Percentiles rank a stretch among this genome's conserved stretches.
Evolutionary conservation across 2,797 vertebrate species (phyloP).

Genomic region (Gymnoscopelus braueri): DNA sequence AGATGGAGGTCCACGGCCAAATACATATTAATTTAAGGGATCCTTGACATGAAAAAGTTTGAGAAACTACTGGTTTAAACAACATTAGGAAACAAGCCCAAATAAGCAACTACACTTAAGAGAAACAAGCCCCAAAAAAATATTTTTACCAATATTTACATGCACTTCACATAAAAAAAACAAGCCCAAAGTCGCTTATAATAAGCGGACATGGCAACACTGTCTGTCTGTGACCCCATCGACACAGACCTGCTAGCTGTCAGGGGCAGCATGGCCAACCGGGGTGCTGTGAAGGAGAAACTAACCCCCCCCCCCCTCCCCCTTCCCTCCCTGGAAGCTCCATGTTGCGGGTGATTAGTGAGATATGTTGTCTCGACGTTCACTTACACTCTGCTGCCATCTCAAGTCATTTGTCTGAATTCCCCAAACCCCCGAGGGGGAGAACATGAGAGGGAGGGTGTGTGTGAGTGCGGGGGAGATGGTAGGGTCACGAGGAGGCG

Average conservation of each 20-base stretch:
- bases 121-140: no score
- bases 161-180: no score
- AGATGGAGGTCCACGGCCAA: no score
- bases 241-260: conserved; percentile 68
- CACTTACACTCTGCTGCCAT: conserved; percentile 64
- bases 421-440: conserved; percentile 60
- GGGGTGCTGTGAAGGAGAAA: conserved; percentile 53
- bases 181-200: no score
- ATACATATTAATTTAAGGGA: no score
- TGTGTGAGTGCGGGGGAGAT: conserved; percentile 19
- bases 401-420: conserved; percentile 73
- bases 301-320: conserved; percentile 10
- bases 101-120: no score
- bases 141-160: no score
- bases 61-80: no score
- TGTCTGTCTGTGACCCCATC: conserved; percentile 45
- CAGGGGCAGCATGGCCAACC: conserved; percentile 53
- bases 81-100: no score
- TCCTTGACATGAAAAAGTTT: no score
- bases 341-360: conserved; percentile 65
- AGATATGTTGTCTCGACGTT: conserved; percentile 52
- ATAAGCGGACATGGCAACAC: no score
- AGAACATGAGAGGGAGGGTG: conserved; percentile 13
- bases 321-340: conserved; percentile 19
- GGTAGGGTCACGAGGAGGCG: conserved; percentile 63